Conservation (phyloP, 2,888 invertebrate species). For the Pristionchus exspectatus region DNA sequence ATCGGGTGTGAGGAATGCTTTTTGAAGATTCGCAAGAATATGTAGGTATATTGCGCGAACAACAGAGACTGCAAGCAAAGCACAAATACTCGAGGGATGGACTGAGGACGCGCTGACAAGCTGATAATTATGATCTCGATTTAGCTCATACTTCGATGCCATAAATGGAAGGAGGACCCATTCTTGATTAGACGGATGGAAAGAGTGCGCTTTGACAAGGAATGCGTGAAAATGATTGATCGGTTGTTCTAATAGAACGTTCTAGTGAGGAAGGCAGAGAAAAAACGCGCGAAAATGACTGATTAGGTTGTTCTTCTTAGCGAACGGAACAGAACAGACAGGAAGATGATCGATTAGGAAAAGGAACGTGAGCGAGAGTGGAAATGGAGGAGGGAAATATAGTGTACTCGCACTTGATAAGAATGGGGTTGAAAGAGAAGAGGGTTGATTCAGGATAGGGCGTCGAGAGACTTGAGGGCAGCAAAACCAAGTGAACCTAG, state of each 20-base stretch:
- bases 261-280: neutral
- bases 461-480: no score
- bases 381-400: neutral
- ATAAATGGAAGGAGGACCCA: no score
- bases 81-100: neutral
- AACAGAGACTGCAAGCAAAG: neutral
- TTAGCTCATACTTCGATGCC: no score
- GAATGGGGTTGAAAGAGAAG: neutral
- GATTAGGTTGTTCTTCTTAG: neutral
- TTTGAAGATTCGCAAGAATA: neutral
- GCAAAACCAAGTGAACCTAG: no score
- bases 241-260: no score
- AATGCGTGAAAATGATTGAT: no score
- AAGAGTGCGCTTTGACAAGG: no score
- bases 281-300: no score
- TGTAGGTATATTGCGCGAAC: neutral
- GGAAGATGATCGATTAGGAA: neutral
- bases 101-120: no score
- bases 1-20: neutral
- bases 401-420: constrained; percentile 5
- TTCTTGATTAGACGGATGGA: no score
- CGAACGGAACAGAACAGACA: neutral
- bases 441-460: neutral
- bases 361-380: neutral
- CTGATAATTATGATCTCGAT: no score